Base-by-base conservation (phyloP, 2,113 vertebrate genomes). In the Otis tarda region DNA sequence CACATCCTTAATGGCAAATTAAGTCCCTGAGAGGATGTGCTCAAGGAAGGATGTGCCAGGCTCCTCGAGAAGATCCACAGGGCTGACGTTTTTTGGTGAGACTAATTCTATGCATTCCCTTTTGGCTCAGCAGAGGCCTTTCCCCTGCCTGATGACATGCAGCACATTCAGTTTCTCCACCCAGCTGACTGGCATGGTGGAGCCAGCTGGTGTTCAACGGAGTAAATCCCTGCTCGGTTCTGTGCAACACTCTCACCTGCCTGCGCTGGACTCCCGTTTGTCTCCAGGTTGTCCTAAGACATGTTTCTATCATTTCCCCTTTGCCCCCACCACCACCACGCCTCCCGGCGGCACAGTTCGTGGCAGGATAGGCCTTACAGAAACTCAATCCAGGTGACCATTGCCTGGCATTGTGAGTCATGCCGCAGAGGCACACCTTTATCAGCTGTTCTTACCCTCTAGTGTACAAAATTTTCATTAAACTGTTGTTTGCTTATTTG, bases 181-280 rank as follows among this genome's bases (percentile, higher is more conserved):
- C 30, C 31, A 65, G 6, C 15, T 4, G 10, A 64, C 35, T 9
- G 30, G 43, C 57, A 64, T 15, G 55, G 56, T 1, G 7, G 43
- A 75, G 9, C 35, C 56, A 78, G n/a, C 23, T 43, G 35, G 25
- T 2, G 1, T 2, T 45, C 0, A 4, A 30, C 3, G 7, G 14
- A 67, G 15, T 23, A 56, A 68, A 78, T 52, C 49, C 43, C 52
- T 45, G 7, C 63, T 80, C 4, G 33, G 16, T 47, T 71, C 52
- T 59, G n/a, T 9, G 2, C 59, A 70, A 6, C 67, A 5, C 12
- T 24, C 4, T 77, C 68, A 80, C 14, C 25, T 61, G 31, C 12
- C 39, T 74, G 23, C 10, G 4, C 68, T 31, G 50, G 27, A 28
- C 37, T 69, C 27, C 39, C 17, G 30, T 49, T 56, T 65, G n/a